A percentile compares a stretch with the other conserved stretches of the same genome.
phyloP scores from a whole-genome alignment of 2,113 vertebrate species.

The Podarcis muralis region DNA sequence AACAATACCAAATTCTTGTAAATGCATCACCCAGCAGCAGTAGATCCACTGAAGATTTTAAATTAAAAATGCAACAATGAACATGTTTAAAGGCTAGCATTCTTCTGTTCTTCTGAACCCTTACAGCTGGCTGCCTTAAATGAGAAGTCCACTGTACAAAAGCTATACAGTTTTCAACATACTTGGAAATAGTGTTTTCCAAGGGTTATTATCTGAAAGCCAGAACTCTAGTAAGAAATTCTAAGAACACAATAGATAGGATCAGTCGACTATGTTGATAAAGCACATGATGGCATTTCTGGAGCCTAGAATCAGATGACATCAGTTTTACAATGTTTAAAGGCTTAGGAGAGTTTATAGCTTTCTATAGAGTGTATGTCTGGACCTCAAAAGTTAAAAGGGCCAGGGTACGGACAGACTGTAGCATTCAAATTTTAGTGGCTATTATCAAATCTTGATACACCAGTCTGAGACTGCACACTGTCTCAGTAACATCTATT shows the following conservation, averaged over 20 bases:
- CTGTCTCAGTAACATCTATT: too few relatives aligned
- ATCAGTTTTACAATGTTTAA: not conserved
- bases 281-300: not conserved
- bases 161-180: not conserved
- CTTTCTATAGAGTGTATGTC: not conserved
- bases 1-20: too few relatives aligned
- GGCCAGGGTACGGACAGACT: not conserved
- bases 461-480: not conserved
- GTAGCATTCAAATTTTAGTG: not conserved
- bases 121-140: not conserved
- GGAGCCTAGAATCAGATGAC: not conserved
- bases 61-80: not conserved
- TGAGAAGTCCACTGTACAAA: not conserved
- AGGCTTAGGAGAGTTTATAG: not conserved
- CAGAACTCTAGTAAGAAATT: not conserved
- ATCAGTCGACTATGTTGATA: not conserved
- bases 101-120: not conserved
- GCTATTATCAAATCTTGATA: not conserved
- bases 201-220: not conserved
- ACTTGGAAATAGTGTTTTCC: not conserved
- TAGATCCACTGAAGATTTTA: not conserved
- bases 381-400: not conserved
- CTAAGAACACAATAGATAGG: not conserved
- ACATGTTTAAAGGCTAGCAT: not conserved
- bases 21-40: not conserved